Conservation (phyloP, 2,797 vertebrate genomes). For the Silurus lanzhouensis region DNA sequence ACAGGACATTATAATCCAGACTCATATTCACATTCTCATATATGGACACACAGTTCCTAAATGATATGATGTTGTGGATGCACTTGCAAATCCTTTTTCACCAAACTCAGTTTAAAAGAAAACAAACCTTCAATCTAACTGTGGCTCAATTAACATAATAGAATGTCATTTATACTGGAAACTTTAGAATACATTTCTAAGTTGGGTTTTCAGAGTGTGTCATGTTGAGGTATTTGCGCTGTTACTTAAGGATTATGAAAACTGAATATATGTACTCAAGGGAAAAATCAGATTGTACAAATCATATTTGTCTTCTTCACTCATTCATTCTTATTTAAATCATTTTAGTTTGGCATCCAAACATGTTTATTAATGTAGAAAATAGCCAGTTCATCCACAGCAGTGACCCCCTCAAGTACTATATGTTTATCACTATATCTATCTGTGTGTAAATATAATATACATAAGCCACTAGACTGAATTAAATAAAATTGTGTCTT, state of each 20-base stretch:
- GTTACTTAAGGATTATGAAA: background rate
- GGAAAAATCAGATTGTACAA: background rate
- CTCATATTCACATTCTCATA: too few species aligned
- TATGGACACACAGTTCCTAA: too few species aligned
- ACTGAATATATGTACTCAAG: background rate
- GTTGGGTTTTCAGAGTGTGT: too few species aligned
- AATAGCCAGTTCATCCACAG: background rate
- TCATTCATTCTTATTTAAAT: background rate
- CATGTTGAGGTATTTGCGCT: background rate
- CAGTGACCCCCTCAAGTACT: too few species aligned
- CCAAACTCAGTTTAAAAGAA: too few species aligned
- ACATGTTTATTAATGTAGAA: background rate
- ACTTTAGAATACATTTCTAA: too few species aligned
- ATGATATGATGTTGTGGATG: too few species aligned
- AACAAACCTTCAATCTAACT: too few species aligned
- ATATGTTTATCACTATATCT: background rate
- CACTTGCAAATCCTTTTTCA: too few species aligned
- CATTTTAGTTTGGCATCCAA: background rate
- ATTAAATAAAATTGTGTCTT: background rate
- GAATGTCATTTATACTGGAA: too few species aligned
- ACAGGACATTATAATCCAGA: too few species aligned
- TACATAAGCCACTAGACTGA: background rate
- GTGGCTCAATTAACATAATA: too few species aligned
- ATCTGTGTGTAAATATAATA: background rate
- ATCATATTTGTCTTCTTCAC: background rate